phyloP scores from a whole-genome alignment of 2,113 vertebrate genomes.

The Isichthys henryi region DNA sequence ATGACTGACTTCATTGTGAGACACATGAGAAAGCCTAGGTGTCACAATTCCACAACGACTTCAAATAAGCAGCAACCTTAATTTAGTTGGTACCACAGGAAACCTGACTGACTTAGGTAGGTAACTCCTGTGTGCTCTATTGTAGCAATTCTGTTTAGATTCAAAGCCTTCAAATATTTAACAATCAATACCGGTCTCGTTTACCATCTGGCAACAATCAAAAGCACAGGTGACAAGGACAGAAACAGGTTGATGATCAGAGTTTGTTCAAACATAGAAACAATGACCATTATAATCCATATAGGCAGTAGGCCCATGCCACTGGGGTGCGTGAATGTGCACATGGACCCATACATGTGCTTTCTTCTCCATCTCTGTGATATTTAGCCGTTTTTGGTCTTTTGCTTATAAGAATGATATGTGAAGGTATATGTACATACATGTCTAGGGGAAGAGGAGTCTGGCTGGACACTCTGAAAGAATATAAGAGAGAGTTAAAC shows the following conservation, averaged over 20 bases:
- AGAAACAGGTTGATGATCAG: neutral
- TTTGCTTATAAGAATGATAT: neutral
- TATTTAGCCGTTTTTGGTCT: neutral
- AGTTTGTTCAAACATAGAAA: neutral
- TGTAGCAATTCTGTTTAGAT: neutral
- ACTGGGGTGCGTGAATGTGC: neutral
- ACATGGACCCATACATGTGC: neutral
- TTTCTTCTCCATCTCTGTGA: neutral
- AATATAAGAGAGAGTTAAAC: neutral
- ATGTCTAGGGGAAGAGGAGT: slow-evolving; percentile 95
- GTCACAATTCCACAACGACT: neutral
- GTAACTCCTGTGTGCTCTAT: neutral
- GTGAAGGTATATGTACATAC: slow-evolving; percentile 61
- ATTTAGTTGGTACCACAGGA: neutral
- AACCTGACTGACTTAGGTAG: neutral
- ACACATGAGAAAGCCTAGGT: neutral
- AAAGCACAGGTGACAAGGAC: neutral
- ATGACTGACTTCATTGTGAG: neutral
- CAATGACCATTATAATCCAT: neutral
- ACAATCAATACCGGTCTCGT: neutral
- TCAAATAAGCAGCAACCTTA: neutral
- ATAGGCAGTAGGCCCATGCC: neutral
- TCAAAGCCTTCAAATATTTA: neutral
- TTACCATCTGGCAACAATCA: neutral
- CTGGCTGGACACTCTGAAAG: slow-evolving; percentile 91